Base-by-base conservation (phyloP, 2,888 invertebrate genomes). In the Calliopum simillimum region DNA sequence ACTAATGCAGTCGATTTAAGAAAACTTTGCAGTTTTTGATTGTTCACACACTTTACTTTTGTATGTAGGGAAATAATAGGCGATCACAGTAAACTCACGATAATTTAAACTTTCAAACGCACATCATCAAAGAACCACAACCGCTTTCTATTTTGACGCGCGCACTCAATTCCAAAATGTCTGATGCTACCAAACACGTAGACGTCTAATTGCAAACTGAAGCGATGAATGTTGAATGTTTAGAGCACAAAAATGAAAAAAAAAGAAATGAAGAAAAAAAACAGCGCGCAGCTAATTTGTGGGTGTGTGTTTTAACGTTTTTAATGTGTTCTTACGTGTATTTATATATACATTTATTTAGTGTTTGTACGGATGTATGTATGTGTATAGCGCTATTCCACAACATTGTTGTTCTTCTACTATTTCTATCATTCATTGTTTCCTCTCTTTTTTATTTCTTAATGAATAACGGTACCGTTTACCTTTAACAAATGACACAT, bases 121-220 rank as follows among this genome's bases (percentile, higher is more conserved):
- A n/a, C 33, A 33, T 2, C 33, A 33, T 33, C 8, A 33, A 33
- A 8, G 33, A 33, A 4, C 4, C 4, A 33, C 5, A 33, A 8
- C 33, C 33, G 33, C 8, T 6, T 8, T 1, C 1, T 33, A 33
- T 33, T 33, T 33, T 1, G 33, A 33, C 33, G 33, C 33, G 33
- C 8, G 33, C 6, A n/a, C n/a, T 33, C 33, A 1, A 33, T 33
- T 33, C 8, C 5, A 33, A 33, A 14, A 21, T 6, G 21, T 14
- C 6, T 21, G 33, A 11, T 43, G 67, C 72, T 70, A 71, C 72
- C 71, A 53, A 55, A 69, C 70, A 44, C 68, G 14, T 61, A 49
- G 62, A 71, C 68, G 71, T 68, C 62, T 66, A 59, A 69, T 61
- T 44, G 61, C 71, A 69, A 68, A 74, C 74, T 74, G 71, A 74